Evolutionary conservation across 2,113 vertebrate species (phyloP).

Genomic region (Cavia porcellus): DNA sequence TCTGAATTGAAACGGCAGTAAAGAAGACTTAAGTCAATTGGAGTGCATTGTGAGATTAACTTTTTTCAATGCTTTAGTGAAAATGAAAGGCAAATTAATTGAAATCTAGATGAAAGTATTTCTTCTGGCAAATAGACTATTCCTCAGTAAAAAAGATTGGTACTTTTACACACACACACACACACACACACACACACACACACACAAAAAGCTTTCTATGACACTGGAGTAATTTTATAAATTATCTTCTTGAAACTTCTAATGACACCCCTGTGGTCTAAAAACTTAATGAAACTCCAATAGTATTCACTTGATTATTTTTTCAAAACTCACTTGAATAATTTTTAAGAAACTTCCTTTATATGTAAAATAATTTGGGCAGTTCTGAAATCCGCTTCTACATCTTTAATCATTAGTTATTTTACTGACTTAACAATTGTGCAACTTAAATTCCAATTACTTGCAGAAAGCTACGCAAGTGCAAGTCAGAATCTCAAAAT

Average conservation of each 20-base stretch:
- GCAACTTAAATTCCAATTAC: neutral
- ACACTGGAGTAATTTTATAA: neutral
- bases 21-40: conserved; percentile 11
- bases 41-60: neutral
- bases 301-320: neutral
- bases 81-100: conserved; percentile 48
- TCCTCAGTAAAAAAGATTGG: neutral
- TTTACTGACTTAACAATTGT: neutral
- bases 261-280: neutral
- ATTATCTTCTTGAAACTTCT: conserved; percentile 44
- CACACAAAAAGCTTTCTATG: neutral
- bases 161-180: neutral
- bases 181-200: too few species aligned
- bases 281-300: conserved; percentile 47
- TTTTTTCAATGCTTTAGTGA: neutral
- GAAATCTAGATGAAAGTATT: conserved; percentile 51
- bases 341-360: neutral
- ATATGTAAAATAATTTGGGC: neutral
- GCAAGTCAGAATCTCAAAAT: neutral
- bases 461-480: neutral
- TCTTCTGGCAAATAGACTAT: neutral
- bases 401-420: neutral
- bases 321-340: neutral
- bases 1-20: conserved; percentile 34
- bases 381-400: neutral